Percentiles rank a stretch among this genome's conserved stretches.
These are phyloP conservation scores for Chunga burmeisteri DNA, from an alignment of 2,113 vertebrate genomes.

Conservation along the genomic window DNA sequence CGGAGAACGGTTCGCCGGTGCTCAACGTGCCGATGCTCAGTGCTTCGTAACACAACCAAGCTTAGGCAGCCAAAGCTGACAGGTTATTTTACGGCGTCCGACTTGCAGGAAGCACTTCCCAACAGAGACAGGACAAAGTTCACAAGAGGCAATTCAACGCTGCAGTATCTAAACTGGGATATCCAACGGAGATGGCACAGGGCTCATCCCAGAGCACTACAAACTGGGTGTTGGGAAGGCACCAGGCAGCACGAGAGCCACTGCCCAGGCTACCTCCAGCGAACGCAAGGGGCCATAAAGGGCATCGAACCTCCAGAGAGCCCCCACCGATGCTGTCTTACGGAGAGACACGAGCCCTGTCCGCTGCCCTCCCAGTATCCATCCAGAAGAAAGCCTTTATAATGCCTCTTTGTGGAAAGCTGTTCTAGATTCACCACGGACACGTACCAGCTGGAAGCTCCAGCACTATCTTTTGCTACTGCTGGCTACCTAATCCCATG, in stretches of 20 bases:
- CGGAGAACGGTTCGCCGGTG: rapidly evolving
- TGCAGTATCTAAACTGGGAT: neutral
- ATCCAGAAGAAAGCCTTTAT: neutral
- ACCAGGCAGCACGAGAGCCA: neutral
- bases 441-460: neutral
- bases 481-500: neutral
- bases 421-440: neutral
- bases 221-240: neutral
- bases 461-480: neutral
- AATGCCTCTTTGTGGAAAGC: neutral
- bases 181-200: neutral
- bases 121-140: neutral
- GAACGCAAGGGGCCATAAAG: neutral
- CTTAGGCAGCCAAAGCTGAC: neutral
- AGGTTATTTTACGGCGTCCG: neutral
- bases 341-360: rapidly evolving
- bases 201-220: neutral
- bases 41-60: neutral
- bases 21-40: neutral
- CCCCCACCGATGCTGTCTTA: neutral
- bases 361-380: neutral
- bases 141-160: neutral
- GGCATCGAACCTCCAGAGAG: neutral
- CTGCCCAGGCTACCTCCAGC: neutral
- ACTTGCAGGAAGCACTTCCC: neutral